These are phyloP conservation scores for Clarias gariepinus DNA, from an alignment of 2,113 vertebrate genomes.

Conservation along the genomic window DNA sequence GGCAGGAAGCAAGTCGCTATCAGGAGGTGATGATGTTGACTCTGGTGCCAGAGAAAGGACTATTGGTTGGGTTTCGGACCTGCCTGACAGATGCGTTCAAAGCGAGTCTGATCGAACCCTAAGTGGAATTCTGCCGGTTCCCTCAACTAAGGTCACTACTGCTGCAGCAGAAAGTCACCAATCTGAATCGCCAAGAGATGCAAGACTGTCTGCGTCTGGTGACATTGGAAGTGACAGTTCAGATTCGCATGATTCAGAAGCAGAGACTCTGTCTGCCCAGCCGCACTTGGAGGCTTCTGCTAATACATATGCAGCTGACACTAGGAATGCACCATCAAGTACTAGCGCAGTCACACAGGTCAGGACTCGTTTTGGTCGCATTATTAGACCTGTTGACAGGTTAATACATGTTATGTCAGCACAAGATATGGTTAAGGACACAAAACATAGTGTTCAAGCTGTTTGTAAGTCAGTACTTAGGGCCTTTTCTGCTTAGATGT, in stretches of 20 bases:
- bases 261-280: not conserved
- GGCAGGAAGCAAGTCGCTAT: not conserved
- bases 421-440: not conserved
- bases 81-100: not conserved
- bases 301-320: not conserved
- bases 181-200: not conserved
- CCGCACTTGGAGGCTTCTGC: not conserved
- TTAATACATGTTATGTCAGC: not conserved
- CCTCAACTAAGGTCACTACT: not conserved
- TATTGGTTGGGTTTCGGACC: not conserved
- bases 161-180: not conserved
- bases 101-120: not conserved
- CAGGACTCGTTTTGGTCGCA: constrained; percentile 16
- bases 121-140: not conserved
- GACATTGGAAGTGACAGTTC: not conserved
- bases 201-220: not conserved
- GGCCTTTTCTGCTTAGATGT: not conserved
- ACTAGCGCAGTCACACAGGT: not conserved
- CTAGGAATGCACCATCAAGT: not conserved
- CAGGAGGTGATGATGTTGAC: not conserved
- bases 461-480: not conserved
- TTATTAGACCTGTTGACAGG: constrained; percentile 10
- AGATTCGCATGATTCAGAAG: not conserved
- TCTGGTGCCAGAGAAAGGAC: not conserved
- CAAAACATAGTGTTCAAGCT: not conserved